Conservation (phyloP, 30 jellyfish, hydroid and myxozoan genomes). For the Chironex yamaguchii region DNA sequence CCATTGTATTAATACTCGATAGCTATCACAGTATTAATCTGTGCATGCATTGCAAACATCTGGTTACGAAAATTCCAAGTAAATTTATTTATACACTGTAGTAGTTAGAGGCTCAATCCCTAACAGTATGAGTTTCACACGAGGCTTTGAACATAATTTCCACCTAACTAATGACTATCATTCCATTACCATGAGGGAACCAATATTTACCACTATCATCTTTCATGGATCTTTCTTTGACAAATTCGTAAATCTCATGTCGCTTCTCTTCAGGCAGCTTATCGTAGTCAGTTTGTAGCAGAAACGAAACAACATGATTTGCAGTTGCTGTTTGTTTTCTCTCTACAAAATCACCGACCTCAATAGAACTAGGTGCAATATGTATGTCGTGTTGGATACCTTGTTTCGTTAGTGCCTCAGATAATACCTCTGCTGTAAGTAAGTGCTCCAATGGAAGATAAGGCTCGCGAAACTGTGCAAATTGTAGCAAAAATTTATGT, state of each 20-base stretch:
- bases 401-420: constrained; percentile 22
- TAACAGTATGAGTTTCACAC: no score
- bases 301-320: constrained; percentile 11
- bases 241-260: constrained; percentile 5
- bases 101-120: no score
- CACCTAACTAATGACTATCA: no score
- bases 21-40: no score
- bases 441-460: constrained; percentile 23
- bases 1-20: no score
- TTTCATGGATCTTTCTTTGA: not conserved
- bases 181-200: constrained; percentile 35
- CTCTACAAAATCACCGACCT: constrained; percentile 31
- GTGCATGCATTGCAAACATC: no score
- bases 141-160: no score
- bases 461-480: not conserved
- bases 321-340: not conserved
- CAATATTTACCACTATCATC: not conserved
- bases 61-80: no score
- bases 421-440: constrained; percentile 2
- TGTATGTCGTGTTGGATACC: not conserved
- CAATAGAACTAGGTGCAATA: constrained; percentile 26
- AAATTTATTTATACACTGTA: no score
- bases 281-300: constrained; percentile 10
- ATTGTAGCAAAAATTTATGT: not conserved
- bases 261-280: not conserved